phyloP scores from a whole-genome alignment of 1,140 invertebrate species.

The Calycopis cecrops region DNA sequence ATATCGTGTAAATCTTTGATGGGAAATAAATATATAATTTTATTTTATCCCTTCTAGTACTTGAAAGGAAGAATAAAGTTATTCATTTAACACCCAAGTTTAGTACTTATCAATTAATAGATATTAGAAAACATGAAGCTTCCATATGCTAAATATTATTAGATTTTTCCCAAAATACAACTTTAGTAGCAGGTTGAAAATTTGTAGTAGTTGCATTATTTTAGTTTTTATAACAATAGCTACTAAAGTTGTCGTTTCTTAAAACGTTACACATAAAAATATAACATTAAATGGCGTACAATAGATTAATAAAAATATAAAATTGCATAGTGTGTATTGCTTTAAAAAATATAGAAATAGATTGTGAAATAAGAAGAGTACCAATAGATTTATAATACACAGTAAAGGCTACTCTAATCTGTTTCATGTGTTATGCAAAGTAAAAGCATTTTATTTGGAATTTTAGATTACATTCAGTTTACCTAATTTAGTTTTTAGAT shows the following conservation, averaged over 20 bases:
- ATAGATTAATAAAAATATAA: not conserved
- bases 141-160: too few species aligned
- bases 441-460: not conserved
- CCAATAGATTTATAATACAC: not conserved
- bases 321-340: conserved; percentile 2
- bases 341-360: conserved; percentile 1
- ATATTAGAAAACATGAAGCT: too few species aligned
- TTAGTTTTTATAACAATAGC: conserved; percentile 13
- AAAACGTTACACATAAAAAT: conserved; percentile 3
- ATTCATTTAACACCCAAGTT: too few species aligned
- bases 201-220: not conserved
- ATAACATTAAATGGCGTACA: conserved; percentile 38
- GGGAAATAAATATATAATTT: too few species aligned
- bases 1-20: too few species aligned
- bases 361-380: not conserved
- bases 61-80: too few species aligned
- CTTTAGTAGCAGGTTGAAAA: conserved; percentile 19
- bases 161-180: conserved; percentile 5
- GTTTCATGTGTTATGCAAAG: not conserved
- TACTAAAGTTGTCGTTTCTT: conserved; percentile 25
- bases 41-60: too few species aligned
- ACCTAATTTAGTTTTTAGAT: too few species aligned
- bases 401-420: conserved; percentile 1
- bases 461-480: too few species aligned
- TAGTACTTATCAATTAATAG: too few species aligned